A percentile compares a stretch with the other conserved stretches of the same genome.
phyloP scores from a whole-genome alignment of 1,140 invertebrate genomes.

The Pristionchus pacificus region DNA sequence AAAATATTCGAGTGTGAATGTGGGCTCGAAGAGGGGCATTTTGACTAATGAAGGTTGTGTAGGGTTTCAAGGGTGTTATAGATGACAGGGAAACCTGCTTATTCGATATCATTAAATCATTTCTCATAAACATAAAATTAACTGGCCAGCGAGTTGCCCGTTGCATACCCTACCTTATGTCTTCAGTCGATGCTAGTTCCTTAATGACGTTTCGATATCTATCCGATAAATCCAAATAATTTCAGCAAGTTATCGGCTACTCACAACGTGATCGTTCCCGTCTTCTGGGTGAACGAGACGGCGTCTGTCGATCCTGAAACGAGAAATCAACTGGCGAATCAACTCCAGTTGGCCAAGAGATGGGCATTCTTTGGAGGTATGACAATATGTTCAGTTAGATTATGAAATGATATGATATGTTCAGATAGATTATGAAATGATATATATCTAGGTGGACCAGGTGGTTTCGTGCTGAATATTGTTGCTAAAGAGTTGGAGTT shows the following conservation, averaged over 20 bases:
- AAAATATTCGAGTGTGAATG: no score
- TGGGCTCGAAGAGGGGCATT: no score
- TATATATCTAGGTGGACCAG: not conserved
- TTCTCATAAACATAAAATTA: no score
- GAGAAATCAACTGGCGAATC: conserved; percentile 23
- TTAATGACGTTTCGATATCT: no score
- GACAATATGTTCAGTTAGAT: not conserved
- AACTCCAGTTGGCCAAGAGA: not conserved
- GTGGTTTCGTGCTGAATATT: not conserved
- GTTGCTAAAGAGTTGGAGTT: not conserved
- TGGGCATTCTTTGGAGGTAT: not conserved
- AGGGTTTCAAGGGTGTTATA: no score
- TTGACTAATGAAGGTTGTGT: no score
- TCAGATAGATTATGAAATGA: not conserved
- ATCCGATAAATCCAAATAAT: no score
- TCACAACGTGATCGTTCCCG: conserved; percentile 24
- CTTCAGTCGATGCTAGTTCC: no score
- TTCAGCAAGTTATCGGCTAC: conserved; percentile 19
- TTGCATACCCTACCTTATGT: no score
- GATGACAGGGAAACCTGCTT: no score
- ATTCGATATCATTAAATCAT: no score
- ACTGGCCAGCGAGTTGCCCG: no score
- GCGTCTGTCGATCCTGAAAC: conserved; percentile 30
- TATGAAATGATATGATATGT: not conserved
- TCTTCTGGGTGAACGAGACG: conserved; percentile 38